Percentiles rank a stretch among this genome's conserved stretches.
Conservation (phyloP, 1,140 invertebrate genomes). For the Adoxophyes honmai region DNA sequence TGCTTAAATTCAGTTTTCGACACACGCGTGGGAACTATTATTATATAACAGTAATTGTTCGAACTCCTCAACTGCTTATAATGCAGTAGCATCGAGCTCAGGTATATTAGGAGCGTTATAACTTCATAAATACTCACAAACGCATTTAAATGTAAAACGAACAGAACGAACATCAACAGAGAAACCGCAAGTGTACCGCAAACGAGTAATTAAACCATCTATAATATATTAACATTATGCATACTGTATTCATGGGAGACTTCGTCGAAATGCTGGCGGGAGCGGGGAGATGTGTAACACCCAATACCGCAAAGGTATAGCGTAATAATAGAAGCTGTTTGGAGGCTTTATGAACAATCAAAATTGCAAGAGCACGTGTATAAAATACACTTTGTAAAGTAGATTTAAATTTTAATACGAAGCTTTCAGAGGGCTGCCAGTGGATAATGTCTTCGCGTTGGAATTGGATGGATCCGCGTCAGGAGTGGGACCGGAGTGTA, state of each 20-base stretch:
- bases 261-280: conserved; percentile 57
- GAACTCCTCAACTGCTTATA: not conserved
- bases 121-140: conserved; percentile 15
- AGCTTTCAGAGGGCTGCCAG: conserved; percentile 73
- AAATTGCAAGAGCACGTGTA: conserved; percentile 75
- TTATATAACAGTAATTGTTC: no score
- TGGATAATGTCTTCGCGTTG: conserved; percentile 60
- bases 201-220: conserved; percentile 69
- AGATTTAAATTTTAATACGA: conserved; percentile 77
- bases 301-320: conserved; percentile 69
- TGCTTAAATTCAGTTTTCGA: no score
- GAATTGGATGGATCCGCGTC: conserved; percentile 54
- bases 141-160: conserved; percentile 17
- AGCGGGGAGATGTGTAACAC: conserved; percentile 63
- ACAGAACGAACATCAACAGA: conserved; percentile 33
- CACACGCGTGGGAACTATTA: no score
- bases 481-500: not conserved
- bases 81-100: not conserved
- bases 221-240: conserved; percentile 70
- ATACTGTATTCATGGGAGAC: conserved; percentile 66
- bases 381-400: conserved; percentile 77
- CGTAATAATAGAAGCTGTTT: conserved; percentile 72
- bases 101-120: not conserved
- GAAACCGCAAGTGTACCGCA: conserved; percentile 53
- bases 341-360: conserved; percentile 73